These are phyloP conservation scores for Aphrocallistes beatrix DNA, from an alignment of 37 sponge, comb jelly and placozoan species.

Conservation along the genomic window DNA sequence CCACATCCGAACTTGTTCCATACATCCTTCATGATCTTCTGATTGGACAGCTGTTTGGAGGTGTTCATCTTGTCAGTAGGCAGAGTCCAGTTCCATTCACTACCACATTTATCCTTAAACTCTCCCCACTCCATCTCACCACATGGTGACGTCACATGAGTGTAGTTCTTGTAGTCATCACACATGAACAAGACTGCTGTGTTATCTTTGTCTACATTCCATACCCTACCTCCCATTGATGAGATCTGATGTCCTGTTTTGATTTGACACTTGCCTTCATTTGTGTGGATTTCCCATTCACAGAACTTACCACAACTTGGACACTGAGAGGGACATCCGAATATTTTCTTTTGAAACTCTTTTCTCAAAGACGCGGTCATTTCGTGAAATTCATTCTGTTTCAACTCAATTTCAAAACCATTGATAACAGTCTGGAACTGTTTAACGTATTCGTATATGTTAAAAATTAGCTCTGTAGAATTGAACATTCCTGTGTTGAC, in stretches of 20 bases:
- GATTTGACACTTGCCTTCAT: background rate
- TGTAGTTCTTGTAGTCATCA: background rate
- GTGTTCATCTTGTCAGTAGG: background rate
- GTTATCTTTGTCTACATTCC: background rate
- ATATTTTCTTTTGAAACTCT: background rate
- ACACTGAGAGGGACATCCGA: background rate
- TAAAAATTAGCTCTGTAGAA: background rate
- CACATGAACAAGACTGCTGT: background rate
- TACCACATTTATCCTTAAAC: background rate
- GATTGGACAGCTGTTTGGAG: background rate
- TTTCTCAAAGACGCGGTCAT: background rate
- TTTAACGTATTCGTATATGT: background rate
- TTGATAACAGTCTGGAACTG: background rate
- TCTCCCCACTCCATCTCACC: background rate
- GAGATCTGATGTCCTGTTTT: background rate
- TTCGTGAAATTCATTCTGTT: background rate
- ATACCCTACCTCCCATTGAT: conserved; percentile 5
- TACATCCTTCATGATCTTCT: background rate
- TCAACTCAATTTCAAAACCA: background rate
- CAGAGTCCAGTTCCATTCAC: conserved; percentile 13
- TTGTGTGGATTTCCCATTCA: background rate
- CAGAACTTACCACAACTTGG: background rate
- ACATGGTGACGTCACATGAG: background rate
- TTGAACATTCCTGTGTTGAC: background rate
- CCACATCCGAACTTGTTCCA: background rate